Conservation (phyloP, 2,797 vertebrate genomes). For the Pantherophis vulpinus region DNA sequence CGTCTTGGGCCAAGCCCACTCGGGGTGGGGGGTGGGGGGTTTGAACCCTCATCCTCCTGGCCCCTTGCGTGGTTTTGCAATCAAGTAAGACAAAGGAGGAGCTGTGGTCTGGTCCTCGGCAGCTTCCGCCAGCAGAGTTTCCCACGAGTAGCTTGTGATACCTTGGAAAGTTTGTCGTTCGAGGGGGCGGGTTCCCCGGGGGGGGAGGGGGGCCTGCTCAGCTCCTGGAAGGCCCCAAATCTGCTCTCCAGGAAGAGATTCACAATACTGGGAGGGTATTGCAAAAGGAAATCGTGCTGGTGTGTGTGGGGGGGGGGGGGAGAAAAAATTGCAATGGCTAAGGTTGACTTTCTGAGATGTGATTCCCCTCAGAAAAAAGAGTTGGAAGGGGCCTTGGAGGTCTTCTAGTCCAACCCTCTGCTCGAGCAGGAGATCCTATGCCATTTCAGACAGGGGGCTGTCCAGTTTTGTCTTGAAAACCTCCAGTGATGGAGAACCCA, state of each 20-base stretch:
- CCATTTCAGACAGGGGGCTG: too few relatives aligned
- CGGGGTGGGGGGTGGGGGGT: rapidly evolving
- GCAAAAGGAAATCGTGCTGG: neutral
- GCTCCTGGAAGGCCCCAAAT: neutral
- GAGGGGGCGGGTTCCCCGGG: neutral
- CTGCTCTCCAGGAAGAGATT: neutral
- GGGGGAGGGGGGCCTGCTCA: neutral
- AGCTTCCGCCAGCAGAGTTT: neutral
- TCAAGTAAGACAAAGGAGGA: neutral
- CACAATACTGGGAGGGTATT: too few relatives aligned
- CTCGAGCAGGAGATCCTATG: too few relatives aligned
- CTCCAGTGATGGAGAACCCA: too few relatives aligned
- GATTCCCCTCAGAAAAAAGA: too few relatives aligned
- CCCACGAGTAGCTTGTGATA: neutral
- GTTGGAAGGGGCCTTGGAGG: too few relatives aligned
- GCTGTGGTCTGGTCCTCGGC: neutral
- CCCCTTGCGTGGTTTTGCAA: neutral
- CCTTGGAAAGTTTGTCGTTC: neutral
- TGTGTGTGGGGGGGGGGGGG: too few relatives aligned
- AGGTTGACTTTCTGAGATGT: too few relatives aligned
- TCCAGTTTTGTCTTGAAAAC: too few relatives aligned
- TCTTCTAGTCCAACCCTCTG: too few relatives aligned
- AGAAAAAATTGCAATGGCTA: too few relatives aligned
- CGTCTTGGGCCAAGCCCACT: neutral
- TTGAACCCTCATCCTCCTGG: neutral